A percentile compares a stretch with the other conserved stretches of the same genome.
Conservation (phyloP, 1,140 invertebrate species). For the Proctacanthus coquilletti region DNA sequence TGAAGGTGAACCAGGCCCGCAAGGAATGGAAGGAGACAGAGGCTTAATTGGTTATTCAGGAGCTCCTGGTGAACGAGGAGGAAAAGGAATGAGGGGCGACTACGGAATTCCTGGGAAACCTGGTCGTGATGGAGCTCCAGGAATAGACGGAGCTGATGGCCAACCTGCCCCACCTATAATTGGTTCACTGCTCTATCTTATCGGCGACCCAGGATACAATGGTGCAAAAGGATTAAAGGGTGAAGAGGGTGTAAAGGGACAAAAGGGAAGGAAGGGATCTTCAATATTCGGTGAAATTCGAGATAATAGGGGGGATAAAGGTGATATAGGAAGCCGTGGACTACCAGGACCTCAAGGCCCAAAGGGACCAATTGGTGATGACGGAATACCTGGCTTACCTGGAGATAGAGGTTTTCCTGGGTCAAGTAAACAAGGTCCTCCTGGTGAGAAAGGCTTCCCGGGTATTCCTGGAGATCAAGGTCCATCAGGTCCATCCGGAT, state of each 20-base stretch:
- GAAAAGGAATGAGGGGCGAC: slow-evolving; percentile 33
- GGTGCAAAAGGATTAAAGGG: slow-evolving; percentile 42
- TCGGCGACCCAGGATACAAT: slow-evolving; percentile 29
- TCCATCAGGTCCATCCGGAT: slow-evolving; percentile 30
- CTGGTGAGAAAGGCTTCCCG: slow-evolving; percentile 27
- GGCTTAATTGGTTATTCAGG: slow-evolving; percentile 26
- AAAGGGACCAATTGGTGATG: slow-evolving; percentile 18
- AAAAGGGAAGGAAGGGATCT: slow-evolving; percentile 33
- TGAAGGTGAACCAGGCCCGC: slow-evolving; percentile 31
- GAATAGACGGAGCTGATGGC: slow-evolving; percentile 35
- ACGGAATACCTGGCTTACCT: slow-evolving; percentile 10
- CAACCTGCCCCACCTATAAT: slow-evolving; percentile 28
- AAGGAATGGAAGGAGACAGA: slow-evolving; percentile 28
- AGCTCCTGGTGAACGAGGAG: slow-evolving; percentile 28
- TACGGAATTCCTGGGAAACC: slow-evolving; percentile 30
- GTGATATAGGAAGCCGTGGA: slow-evolving; percentile 15
- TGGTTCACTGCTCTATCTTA: slow-evolving; percentile 29
- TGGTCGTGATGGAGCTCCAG: slow-evolving; percentile 32
- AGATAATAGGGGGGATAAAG: slow-evolving; percentile 17
- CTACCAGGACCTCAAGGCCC: slow-evolving; percentile 19
- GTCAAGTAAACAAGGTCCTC: slow-evolving; percentile 23
- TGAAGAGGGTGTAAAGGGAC: slow-evolving; percentile 30
- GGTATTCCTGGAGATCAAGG: slow-evolving; percentile 30
- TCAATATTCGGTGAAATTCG: slow-evolving; percentile 16
- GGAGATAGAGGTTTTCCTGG: slow-evolving; percentile 17